phyloP scores from a whole-genome alignment of 2,797 vertebrate genomes.

The Acanthornis magna region DNA sequence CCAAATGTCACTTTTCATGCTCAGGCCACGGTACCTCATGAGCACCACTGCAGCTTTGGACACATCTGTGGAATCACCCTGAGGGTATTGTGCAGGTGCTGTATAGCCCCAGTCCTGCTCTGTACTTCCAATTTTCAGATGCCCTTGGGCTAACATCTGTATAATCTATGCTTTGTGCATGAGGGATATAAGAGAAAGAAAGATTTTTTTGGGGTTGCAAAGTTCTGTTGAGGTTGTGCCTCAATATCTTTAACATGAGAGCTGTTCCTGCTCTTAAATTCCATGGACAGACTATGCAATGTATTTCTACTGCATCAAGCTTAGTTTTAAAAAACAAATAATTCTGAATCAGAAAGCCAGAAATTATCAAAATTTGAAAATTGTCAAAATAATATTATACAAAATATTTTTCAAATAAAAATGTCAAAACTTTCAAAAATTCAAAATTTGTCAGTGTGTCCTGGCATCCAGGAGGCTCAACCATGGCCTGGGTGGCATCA shows the following conservation, averaged over 20 bases:
- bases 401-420: neutral
- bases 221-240: neutral
- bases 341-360: neutral
- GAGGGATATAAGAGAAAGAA: neutral
- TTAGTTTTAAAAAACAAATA: neutral
- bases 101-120: neutral
- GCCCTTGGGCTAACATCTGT: neutral
- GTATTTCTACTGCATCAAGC: neutral
- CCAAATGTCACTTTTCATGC: neutral
- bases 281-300: neutral
- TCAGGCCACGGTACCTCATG: neutral
- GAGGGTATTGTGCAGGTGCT: neutral
- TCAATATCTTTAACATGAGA: neutral
- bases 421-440: neutral
- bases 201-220: neutral
- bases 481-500: fast-evolving
- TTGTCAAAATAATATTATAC: neutral
- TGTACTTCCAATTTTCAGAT: neutral
- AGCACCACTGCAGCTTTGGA: neutral
- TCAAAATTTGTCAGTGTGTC: neutral
- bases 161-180: neutral
- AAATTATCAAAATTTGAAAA: neutral
- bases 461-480: neutral
- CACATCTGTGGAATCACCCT: neutral
- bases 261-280: neutral